Base-by-base conservation (phyloP, 2,797 vertebrate genomes). In the Microctenopoma lineatum region DNA sequence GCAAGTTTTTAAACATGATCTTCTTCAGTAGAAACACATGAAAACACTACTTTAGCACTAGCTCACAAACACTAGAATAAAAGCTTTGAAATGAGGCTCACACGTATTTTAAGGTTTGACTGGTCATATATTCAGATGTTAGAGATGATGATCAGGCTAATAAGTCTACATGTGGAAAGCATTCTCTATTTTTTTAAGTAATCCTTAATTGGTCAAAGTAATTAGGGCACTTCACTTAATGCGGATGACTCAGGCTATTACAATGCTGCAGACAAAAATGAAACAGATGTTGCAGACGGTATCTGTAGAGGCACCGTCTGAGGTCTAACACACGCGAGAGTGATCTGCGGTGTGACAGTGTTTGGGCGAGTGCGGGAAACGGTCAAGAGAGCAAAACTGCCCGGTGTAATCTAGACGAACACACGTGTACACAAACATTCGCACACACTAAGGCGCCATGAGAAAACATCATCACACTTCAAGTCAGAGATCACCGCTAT, bases 401-500 rank as follows among this genome's bases (percentile, higher is more conserved):
- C 74, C 42, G 11, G 56, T 76, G 66, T 52, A 75, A 84, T 89
- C 77, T 64, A 66, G 39, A 74, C 68, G 60, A 46, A 46, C 50
- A 58, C n/a, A n/a, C 7, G 34, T 61, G 73, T 70, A 78, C 71
- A 82, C 83, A 84, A 79, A 81, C 84, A 86, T 62, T 61, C 77
- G 47, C 79, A 73, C 83, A 70, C 66, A 45, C 47, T 9, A 0
- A 55, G 42, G 56, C 59, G 67, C 29, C 55, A 0, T 29, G 78
- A 70, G 84, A 80, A 79, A 85, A 84, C 84, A 68, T 61, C 84
- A 59, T 82, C 86, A 82, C 80, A 70, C 73, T 55, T 27, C 0
- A 58, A 90, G 89, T 89, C 90, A 91, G 87, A 87, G 91, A 89
- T 92, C 93, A 88, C 27, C 5, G 77, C 89, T 85, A 71, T 86